These are phyloP conservation scores for Muscicapa striata DNA, from an alignment of 2,797 vertebrate species.

Conservation along the genomic window DNA sequence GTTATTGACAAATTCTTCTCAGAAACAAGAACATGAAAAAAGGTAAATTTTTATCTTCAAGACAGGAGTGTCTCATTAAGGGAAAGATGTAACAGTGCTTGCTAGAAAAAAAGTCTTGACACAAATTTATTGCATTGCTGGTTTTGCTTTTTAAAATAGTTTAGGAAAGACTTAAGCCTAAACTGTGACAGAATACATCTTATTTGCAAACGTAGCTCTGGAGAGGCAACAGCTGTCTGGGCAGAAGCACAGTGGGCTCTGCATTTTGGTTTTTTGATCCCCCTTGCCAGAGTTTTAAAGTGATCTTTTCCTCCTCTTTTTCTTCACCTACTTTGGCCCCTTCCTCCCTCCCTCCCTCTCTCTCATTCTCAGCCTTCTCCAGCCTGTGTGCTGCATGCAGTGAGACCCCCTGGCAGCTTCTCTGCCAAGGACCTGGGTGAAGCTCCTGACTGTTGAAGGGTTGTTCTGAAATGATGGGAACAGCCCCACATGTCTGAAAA, in stretches of 20 bases:
- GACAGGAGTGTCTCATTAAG: background rate
- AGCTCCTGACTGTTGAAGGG: background rate
- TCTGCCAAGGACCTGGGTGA: background rate
- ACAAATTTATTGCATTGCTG: background rate
- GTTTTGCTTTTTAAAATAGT: background rate
- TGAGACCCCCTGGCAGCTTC: background rate
- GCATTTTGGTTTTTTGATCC: background rate
- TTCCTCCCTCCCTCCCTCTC: background rate
- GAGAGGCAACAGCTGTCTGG: background rate
- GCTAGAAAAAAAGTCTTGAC: background rate
- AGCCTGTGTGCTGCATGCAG: background rate
- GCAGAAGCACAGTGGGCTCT: background rate
- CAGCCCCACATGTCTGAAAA: background rate
- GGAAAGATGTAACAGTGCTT: background rate
- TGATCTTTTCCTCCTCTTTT: background rate
- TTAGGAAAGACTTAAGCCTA: background rate
- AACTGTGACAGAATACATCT: background rate
- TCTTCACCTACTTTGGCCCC: background rate
- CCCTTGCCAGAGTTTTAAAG: background rate
- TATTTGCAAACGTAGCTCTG: background rate
- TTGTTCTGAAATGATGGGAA: background rate
- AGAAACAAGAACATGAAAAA: background rate
- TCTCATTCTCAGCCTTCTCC: background rate
- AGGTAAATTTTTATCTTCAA: background rate
- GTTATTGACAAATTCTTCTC: background rate